Conservation (phyloP, 2,113 vertebrate genomes). For the Halichoerus grypus region DNA sequence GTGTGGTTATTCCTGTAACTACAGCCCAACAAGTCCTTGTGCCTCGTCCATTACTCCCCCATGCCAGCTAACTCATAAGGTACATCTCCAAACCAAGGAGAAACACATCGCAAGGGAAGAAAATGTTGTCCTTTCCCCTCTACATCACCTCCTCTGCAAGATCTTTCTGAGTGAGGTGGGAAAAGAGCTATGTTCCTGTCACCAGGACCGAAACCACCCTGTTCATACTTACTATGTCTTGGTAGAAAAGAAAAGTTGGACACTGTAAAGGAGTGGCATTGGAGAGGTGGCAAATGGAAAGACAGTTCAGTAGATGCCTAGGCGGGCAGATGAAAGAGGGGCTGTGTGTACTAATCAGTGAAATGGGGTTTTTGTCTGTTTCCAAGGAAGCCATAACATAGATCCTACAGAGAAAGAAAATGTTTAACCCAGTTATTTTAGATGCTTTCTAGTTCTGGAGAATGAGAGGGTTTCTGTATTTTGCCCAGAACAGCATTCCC, state of each 20-base stretch:
- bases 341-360: not conserved
- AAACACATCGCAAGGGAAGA: not conserved
- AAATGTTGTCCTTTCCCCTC: not conserved
- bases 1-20: not conserved
- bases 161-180: not conserved
- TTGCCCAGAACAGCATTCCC: not conserved
- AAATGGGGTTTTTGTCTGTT: not conserved
- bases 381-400: not conserved
- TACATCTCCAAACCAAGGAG: not conserved
- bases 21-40: not conserved
- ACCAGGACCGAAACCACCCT: not conserved
- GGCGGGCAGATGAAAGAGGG: not conserved
- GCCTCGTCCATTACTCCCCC: not conserved
- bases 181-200: not conserved
- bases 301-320: not conserved
- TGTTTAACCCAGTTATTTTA: not conserved
- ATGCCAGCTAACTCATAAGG: not conserved
- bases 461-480: not conserved
- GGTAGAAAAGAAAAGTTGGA: conserved; percentile 3
- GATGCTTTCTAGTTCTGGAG: not conserved
- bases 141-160: not conserved
- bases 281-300: not conserved
- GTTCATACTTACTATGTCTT: not conserved
- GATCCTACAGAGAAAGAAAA: not conserved
- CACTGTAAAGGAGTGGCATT: not conserved